Base-by-base conservation (phyloP, 1,140 invertebrate genomes). In the Sminthurides bifidus region DNA sequence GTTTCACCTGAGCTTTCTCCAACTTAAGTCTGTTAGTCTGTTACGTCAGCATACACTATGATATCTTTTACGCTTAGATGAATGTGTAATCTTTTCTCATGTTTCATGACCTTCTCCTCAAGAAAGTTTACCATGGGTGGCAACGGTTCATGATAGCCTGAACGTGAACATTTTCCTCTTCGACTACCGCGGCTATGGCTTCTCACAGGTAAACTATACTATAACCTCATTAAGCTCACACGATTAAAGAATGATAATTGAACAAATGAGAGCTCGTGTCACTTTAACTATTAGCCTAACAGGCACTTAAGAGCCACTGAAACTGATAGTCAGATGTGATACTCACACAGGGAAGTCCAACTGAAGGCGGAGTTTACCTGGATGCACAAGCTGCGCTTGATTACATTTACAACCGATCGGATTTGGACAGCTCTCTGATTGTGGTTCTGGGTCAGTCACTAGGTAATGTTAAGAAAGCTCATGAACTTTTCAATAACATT, bases 161-260 rank as follows among this genome's bases (percentile, higher is more conserved):
- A 77, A 81, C 53, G 86, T 83, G 60, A 94, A 95, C 71, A 77
- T 95, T 58, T 70, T 94, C 27, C 78, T 94, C 76, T 75, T 94
- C n/a, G 92, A 96, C 67, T 96, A 95, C 66, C 77, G 91, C 67
- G 92, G 92, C 0, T 96, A 92, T 76, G 92, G 92, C 2, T 72
- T 88, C n/a, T 93, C 90, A 43, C 35, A 59, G 65, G 92, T 51
- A 31, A 35, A n/a, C n/a, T 35, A 35, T n/a, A 35, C 10, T 12
- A 35, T 35, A n/a, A n/a, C n/a, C n/a, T n/a, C n/a, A n/a, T n/a
- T n/a, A n/a, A n/a, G n/a, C n/a, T n/a, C n/a, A n/a, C n/a, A n/a
- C n/a, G n/a, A n/a, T n/a, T n/a, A n/a, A n/a, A n/a, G n/a, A n/a
- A n/a, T n/a, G n/a, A n/a, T n/a, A n/a, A n/a, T n/a, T n/a, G n/a